phyloP scores from a whole-genome alignment of 1,140 invertebrate species.

The Zaprionus davidi region DNA sequence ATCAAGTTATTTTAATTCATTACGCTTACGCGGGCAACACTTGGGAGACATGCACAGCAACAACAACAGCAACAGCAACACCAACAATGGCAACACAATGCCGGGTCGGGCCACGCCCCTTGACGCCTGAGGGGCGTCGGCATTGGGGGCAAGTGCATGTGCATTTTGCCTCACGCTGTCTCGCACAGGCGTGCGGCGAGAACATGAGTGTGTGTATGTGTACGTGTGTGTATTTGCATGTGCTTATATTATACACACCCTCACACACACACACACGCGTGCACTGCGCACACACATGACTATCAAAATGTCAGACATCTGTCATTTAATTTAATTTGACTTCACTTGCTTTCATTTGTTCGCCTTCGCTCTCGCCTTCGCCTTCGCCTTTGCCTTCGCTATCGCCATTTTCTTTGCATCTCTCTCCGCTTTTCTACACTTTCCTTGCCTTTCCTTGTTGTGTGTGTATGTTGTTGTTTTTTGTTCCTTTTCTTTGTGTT shows the following conservation, averaged over 20 bases:
- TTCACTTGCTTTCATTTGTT: conserved; percentile 80
- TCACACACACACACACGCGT: conserved; percentile 1
- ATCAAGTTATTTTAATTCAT: conserved; percentile 83
- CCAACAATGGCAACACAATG: conserved; percentile 43
- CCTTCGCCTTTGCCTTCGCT: neutral
- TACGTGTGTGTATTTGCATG: conserved; percentile 55
- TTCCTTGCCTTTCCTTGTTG: conserved; percentile 6
- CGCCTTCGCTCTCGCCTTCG: conserved; percentile 22
- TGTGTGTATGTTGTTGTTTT: conserved; percentile 1
- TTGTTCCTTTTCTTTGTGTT: conserved; percentile 6
- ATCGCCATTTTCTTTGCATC: conserved; percentile 1
- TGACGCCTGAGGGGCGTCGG: neutral
- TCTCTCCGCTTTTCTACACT: conserved; percentile 25
- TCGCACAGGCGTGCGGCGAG: conserved; percentile 26
- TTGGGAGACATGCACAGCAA: conserved; percentile 68
- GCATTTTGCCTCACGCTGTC: conserved; percentile 55
- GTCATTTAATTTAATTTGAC: conserved; percentile 83
- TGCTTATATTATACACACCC: conserved; percentile 55
- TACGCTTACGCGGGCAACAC: conserved; percentile 81
- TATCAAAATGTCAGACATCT: conserved; percentile 83
- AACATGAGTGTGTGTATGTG: neutral
- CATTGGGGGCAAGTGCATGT: conserved; percentile 59
- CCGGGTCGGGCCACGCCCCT: conserved; percentile 14
- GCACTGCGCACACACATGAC: conserved; percentile 56
- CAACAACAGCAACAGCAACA: conserved; percentile 26